Evolutionary conservation across 1,140 invertebrate genomes (phyloP), one percentile per base, ranked within the genome.

Genomic region (Drosophila chauvacae): DNA sequence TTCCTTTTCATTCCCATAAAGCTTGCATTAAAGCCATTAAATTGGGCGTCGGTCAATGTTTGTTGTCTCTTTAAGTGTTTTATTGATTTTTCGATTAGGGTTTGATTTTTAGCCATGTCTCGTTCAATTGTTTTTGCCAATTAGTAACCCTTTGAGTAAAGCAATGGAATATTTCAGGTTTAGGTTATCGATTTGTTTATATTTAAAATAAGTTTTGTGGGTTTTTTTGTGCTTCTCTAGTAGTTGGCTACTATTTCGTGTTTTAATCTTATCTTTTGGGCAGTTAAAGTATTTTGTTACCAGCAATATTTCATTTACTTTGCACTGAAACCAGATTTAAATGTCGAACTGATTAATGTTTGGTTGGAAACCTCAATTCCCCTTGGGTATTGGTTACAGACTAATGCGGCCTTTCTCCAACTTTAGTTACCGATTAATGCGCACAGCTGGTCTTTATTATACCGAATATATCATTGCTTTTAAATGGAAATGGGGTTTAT

Each of bases 401-500:
- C 33, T 65, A 51, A 65, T 69, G 61, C 2, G 16, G n/a, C 37
- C 30, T 35, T 14, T 14, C 7, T n/a, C 26, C 16, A 26, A 53
- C 44, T 70, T 45, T 28, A 50, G 62, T 66, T 68, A 53, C 66
- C 47, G 47, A 69, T 69, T 51, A 48, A 63, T 62, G 44, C 4
- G 13, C 13, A 1, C 4, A 45, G 42, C 23, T 26, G 37, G 16
- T 20, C 30, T 59, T 28, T 28, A 58, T 44, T 45, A 13, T 30
- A 7, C 41, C 7, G 9, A 20, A 50, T 50, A 26, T 64, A 30
- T 41, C 26, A 28, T 53, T 53, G 39, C 30, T 30, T 66, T 55
- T n/a, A 1, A 44, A 37, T 37, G 20, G n/a, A n/a, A 51, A 44
- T 44, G 35, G 16, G 11, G 37, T 16, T 35, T 14, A 20, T 64